Base-by-base conservation (phyloP, 2,888 invertebrate species). In the Dermolepida albohirtum region DNA sequence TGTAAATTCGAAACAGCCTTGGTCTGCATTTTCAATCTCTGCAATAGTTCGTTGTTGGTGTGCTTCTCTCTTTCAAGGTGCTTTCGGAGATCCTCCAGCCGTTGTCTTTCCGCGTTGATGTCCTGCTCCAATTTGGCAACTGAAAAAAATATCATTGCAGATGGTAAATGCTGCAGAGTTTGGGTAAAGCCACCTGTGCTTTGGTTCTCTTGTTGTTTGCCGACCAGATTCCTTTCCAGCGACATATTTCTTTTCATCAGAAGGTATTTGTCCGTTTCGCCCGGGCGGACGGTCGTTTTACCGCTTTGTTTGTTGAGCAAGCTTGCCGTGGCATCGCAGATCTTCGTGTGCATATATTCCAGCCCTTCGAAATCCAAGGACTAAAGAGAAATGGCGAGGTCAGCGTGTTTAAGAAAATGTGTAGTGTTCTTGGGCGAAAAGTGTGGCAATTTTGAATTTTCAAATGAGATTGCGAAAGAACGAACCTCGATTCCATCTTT, bases 311-410 rank as follows among this genome's bases (percentile, higher is more conserved):
- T 69, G 40, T 74, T 74, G 34, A 77, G 78, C 2, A 85, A 67
- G 71, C 83, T 85, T 81, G 86, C 87, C 2, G 78, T 78, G 1
- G 84, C 85, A 5, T 85, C 85, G 74, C 86, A 86, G 40, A 87
- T 85, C 81, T 86, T 87, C 0, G 84, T 77, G 73, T 88, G 87
- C 14, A 88, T 65, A 71, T 85, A 84, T 16, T 86, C 85, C n/a
- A 88, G 74, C 73, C 88, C 88, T 76, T 87, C 85, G 14, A 84
- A 82, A 55, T 85, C 83, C 54, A 88, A 78, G 6, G 78, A 76
- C 86, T 87, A 65, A 78, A 73, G 50, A 71, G 67, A 49, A 65
- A 62, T 47, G 34, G 29, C 8, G 6, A 62, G 49, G 59, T 62
- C 59, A 62, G 49, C 47, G 34, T 47, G 59, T 62, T 62, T 47